Base-by-base conservation (phyloP, 2,113 vertebrate species). In the Scomber colias region DNA sequence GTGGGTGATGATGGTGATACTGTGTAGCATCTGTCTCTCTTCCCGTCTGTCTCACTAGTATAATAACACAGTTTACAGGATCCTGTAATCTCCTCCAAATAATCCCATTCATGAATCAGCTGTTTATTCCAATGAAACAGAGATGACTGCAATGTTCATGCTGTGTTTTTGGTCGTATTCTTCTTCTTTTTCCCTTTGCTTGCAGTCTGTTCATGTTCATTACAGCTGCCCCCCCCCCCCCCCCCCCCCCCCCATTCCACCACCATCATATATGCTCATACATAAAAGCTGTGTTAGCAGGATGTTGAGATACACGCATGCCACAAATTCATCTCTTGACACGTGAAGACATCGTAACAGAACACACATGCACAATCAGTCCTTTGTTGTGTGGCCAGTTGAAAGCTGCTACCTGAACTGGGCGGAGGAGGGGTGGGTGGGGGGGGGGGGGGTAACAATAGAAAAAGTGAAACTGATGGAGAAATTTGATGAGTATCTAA, bases 391-490 rank as follows among this genome's bases (percentile, higher is more conserved):
- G n/a, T 51, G 56, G n/a, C 30, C 21, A 40, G 30, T 9, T 79
- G 81, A 83, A 60, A 71, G 71, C 74, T 79, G 81, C 62, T 78
- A 85, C 79, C 71, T 87, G 59, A 63, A 71, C 71, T 74, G 68
- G 64, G 75, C 65, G 53, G 68, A 44, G 69, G 46, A 45, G 61
- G 55, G 13, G 35, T 50, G 45, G 24, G 1, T 1, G 35, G 35
- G 60, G 35, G 24, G 24, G 24, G 35, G 55, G 45, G 8, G 46
- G 61, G 75, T 49, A 71, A 48, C 17, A 61, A 11, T 24, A 61
- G 9, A 15, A 17, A 54, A 30, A 45, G 15, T 65, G 46, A 63
- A 49, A 27, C 17, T 35, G 27, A 35, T 48, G 8, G 2, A 12
- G 14, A 48, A 69, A 46, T 48, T 2, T 44, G 9, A 59, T 5